Evolutionary conservation across 2,888 invertebrate species (phyloP).

Genomic region (Frankliniella fusca): DNA sequence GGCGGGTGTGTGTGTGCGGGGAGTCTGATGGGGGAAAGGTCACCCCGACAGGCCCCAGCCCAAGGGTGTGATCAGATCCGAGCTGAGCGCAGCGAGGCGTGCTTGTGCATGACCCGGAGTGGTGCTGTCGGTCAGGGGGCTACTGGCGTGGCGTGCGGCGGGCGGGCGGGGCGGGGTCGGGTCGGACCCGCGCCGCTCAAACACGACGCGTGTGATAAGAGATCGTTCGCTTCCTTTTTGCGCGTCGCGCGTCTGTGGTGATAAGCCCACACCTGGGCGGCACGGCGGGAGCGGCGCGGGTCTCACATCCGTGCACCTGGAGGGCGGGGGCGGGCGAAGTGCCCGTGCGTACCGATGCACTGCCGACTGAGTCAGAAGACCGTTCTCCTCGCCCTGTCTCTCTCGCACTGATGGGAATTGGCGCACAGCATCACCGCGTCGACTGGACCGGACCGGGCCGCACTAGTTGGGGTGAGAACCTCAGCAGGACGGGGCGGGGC

Average conservation of each 20-base stretch:
- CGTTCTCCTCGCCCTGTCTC: too few relatives aligned
- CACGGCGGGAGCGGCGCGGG: background rate
- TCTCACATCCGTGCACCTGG: slow-evolving; percentile 16
- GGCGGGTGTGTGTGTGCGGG: background rate
- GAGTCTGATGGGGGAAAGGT: background rate
- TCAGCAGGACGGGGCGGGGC: background rate
- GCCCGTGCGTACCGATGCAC: background rate
- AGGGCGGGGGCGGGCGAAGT: background rate
- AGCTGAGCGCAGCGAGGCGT: too few relatives aligned
- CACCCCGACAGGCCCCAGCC: too few relatives aligned
- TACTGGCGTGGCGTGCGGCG: background rate
- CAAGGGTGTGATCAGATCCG: too few relatives aligned
- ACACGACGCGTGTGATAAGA: background rate
- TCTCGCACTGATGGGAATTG: too few relatives aligned
- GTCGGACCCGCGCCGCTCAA: background rate
- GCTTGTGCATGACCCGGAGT: background rate
- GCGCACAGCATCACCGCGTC: too few relatives aligned
- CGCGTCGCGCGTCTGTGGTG: background rate
- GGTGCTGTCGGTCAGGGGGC: background rate
- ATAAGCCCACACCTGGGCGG: slow-evolving; percentile 16
- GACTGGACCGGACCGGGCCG: background rate
- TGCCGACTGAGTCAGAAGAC: too few relatives aligned
- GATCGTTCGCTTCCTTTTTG: slow-evolving; percentile 21
- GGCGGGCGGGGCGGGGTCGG: background rate
- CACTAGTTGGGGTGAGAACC: background rate